Percentiles rank a stretch among this genome's conserved stretches.
These are phyloP conservation scores for Syndactyla subalaris DNA, from an alignment of 2,797 vertebrate genomes.

Conservation along the genomic window DNA sequence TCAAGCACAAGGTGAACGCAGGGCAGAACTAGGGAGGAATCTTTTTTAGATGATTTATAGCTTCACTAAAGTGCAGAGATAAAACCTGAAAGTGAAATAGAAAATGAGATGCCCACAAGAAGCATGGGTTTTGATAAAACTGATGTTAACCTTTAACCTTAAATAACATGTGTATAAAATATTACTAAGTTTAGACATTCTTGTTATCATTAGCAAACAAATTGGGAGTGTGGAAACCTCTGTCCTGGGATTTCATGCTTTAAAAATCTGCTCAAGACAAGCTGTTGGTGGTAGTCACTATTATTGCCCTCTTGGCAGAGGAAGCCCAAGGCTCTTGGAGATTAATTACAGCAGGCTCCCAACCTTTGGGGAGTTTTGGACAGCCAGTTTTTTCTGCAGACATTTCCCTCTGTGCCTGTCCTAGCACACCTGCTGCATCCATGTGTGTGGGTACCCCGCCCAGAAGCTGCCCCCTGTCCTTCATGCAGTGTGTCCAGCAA, in stretches of 20 bases:
- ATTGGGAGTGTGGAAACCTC: not conserved
- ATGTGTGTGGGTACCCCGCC: not conserved
- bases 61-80: not conserved
- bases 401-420: not conserved
- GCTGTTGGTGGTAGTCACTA: not conserved
- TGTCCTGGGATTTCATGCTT: not conserved
- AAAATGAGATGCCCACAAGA: not conserved
- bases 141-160: not conserved
- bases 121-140: not conserved
- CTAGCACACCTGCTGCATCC: not conserved
- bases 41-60: not conserved
- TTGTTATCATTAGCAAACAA: not conserved
- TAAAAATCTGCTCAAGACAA: not conserved
- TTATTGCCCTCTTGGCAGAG: not conserved
- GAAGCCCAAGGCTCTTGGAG: not conserved
- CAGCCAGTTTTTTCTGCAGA: not conserved
- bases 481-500: not conserved
- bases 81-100: not conserved
- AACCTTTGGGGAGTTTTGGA: not conserved
- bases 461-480: not conserved
- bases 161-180: not conserved
- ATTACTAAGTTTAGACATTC: not conserved
- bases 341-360: not conserved
- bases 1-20: not conserved
- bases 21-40: not conserved